Evolutionary conservation across 1,140 invertebrate species (phyloP), one percentile per base, ranked within the genome.

Genomic region (Phortica variegata): DNA sequence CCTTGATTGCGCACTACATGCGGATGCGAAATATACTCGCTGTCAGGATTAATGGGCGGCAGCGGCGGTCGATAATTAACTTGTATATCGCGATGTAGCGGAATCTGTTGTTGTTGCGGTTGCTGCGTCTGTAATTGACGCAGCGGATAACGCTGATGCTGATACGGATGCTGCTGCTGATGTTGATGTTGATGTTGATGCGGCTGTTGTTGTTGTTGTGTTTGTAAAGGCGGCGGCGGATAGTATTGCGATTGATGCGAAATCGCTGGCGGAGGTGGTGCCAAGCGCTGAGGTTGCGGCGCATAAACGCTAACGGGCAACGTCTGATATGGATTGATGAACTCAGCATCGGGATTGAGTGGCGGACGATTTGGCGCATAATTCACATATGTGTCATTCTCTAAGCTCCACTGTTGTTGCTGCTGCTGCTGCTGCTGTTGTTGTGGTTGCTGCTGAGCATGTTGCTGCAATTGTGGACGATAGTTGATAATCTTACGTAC

Each of bases 331-430:
- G 52, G 53, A 37, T 44, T 38, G 13, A 87, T 80, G 71, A 83
- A 85, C 58, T 89, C 87, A 39, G 84, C 84, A 44, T 87, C 82
- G 0, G 85, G 84, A 61, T 89, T 84, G 12, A 86, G n/a, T 0
- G 79, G 68, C 1, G 85, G 85, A 29, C 77, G 66, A 29, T 73
- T 84, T 56, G 73, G 78, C 33, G 77, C 76, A 73, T 84, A 85
- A 61, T 88, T 88, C 0, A 85, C 81, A 5, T 79, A 74, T 1
- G 81, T 85, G 53, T 87, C 85, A 12, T 79, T 80, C 13, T 78
- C 77, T n/a, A 85, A 65, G 2, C 80, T 81, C 34, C 61, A 72
- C 0, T 77, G 56, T 0, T 76, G 39, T 47, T 60, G 51, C 31
- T 56, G 36, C 75, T 73, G 9, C 66, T 73, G 49, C 77, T 78